Evolutionary conservation across 2,113 vertebrate genomes (phyloP).

Genomic region (Cyprinus carpio): DNA sequence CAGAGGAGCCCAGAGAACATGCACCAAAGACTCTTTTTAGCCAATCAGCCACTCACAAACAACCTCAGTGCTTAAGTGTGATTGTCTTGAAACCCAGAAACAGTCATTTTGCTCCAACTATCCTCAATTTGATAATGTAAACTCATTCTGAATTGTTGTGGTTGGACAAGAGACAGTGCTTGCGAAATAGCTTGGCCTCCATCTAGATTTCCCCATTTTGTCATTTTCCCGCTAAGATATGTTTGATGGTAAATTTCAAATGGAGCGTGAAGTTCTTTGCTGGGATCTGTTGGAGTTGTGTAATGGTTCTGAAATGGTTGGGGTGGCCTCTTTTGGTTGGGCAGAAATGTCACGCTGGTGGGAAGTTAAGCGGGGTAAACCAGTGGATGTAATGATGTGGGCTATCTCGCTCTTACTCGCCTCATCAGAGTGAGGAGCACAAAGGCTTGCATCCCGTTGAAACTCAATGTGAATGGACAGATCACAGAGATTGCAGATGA

Average conservation of each 20-base stretch:
- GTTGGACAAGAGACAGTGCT: constrained; percentile 16
- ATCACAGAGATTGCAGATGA: constrained; percentile 22
- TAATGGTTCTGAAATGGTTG: constrained; percentile 12
- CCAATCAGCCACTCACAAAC: neutral
- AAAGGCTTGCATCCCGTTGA: neutral
- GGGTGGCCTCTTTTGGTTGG: constrained; percentile 2
- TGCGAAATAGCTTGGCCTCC: no score
- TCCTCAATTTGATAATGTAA: neutral
- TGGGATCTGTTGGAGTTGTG: neutral
- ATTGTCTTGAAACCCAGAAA: constrained; percentile 20
- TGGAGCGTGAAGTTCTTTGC: constrained; percentile 10
- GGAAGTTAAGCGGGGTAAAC: constrained; percentile 24
- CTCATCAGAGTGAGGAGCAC: neutral
- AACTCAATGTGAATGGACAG: constrained; percentile 33
- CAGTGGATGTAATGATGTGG: constrained; percentile 11
- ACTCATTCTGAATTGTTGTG: neutral
- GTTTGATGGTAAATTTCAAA: neutral
- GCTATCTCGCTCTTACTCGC: neutral
- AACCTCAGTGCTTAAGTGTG: neutral
- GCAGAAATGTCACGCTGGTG: constrained; percentile 18
- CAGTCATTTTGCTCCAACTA: neutral
- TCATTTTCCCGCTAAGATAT: neutral
- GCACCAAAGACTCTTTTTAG: constrained; percentile 8
- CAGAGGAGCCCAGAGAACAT: constrained; percentile 8
- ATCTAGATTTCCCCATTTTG: no score